phyloP scores from a whole-genome alignment of 2,888 invertebrate species.

The Portevinia maculata region DNA sequence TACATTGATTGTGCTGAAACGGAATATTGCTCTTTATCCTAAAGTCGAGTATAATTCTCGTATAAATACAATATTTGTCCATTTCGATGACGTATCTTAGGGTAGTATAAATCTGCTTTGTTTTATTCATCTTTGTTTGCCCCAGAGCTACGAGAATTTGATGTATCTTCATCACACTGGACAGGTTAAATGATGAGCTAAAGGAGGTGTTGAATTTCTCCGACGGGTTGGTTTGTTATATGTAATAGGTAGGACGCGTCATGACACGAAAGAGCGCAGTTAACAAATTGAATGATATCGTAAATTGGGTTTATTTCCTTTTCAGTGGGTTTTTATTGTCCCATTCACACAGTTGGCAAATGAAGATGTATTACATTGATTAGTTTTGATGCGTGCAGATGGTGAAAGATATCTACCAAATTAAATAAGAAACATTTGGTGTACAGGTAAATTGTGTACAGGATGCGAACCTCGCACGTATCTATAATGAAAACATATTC shows the following conservation, averaged over 20 bases:
- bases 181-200: neutral
- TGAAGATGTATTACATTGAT: constrained; percentile 3
- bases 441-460: no score
- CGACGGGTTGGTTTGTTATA: constrained; percentile 6
- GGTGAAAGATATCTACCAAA: neutral
- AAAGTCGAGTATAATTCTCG: neutral
- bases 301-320: constrained; percentile 40
- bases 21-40: neutral
- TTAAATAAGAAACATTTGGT: neutral
- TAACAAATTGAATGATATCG: constrained; percentile 30
- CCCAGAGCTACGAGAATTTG: constrained; percentile 21
- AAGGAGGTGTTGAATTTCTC: neutral
- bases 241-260: neutral
- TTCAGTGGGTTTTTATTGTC: constrained; percentile 22
- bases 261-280: neutral
- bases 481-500: no score
- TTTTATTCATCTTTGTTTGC: constrained; percentile 17
- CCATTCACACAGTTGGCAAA: constrained; percentile 38
- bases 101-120: no score
- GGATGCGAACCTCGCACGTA: no score
- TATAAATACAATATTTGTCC: neutral
- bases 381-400: neutral
- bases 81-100: neutral
- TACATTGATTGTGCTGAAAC: neutral
- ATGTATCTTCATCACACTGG: neutral